Conservation (phyloP, 2,797 vertebrate species). For the Labeo calbasu region DNA sequence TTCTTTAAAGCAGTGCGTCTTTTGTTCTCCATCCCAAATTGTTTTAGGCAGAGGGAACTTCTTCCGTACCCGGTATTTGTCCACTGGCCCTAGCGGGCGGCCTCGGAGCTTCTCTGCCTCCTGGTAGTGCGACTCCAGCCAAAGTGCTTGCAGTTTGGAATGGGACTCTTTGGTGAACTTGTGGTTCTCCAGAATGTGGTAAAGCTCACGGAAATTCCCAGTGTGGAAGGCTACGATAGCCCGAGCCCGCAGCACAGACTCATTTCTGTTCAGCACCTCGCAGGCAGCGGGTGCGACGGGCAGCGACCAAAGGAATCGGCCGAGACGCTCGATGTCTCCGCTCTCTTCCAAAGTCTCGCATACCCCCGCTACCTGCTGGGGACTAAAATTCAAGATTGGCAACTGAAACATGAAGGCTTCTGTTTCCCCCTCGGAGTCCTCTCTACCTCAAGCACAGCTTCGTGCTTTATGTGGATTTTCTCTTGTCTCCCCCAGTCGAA, state of each 20-base stretch:
- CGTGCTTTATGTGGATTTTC: constrained; percentile 59
- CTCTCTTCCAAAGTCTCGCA: constrained; percentile 99
- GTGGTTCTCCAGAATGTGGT: constrained; percentile 97
- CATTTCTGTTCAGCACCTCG: constrained; percentile 98
- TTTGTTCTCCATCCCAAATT: constrained; percentile 99
- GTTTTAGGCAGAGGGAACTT: constrained; percentile 98
- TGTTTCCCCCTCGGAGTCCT: constrained; percentile 64
- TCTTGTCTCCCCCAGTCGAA: constrained; percentile 52
- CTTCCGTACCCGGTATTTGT: constrained; percentile 99
- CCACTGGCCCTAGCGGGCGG: constrained; percentile 95
- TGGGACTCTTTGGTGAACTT: constrained; percentile 99
- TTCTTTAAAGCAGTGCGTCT: constrained; percentile 99
- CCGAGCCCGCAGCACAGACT: constrained; percentile 93
- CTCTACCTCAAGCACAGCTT: constrained; percentile 65
- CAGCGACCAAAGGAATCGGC: constrained; percentile 98
- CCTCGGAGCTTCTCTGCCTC: constrained; percentile 98
- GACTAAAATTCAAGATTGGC: constrained; percentile 98
- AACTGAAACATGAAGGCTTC: constrained; percentile 97
- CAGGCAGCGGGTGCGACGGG: constrained; percentile 97
- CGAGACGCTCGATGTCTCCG: constrained; percentile 96
- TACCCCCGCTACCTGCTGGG: constrained; percentile 99
- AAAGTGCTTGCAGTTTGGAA: constrained; percentile 96
- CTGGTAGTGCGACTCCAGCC: constrained; percentile 97
- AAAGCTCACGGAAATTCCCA: constrained; percentile 97
- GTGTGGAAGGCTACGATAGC: constrained; percentile 98